Evolutionary conservation across 2,113 vertebrate species (phyloP), one percentile per base, ranked within the genome.

Genomic region (Catharus fuscescens): DNA sequence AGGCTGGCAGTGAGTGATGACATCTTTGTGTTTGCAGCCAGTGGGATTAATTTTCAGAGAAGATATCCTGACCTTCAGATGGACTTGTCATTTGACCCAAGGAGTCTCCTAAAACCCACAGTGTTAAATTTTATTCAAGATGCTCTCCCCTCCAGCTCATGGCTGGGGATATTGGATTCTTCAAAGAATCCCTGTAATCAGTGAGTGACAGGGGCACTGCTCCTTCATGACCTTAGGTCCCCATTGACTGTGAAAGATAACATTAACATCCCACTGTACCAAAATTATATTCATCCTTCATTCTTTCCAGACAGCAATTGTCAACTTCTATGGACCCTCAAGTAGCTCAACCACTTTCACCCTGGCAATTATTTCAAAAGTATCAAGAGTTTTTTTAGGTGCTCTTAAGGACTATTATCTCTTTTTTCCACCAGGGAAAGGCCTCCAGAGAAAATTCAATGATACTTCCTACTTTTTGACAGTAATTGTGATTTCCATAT

Each of bases 351-450:
- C 8, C 29, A 45, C 31, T 72, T 90, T 86, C 14, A 44, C 18
- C 13, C 69, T 21, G 20, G 38, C 69, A 91, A 86, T 93, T 92
- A 87, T 72, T 90, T 92, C 56, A 80, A 76, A 86, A 83, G 23
- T 14, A 72, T 85, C 57, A 61, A 86, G 44, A 88, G 38, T 18
- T 73, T 72, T 69, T 93, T 93, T 88, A 88, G 76, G 76, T 86
- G 54, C 81, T 64, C 14, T 93, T 94, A 89, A 91, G 21, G 34
- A 59, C 91, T 94, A 78, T 94, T 91, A 82, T 40, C 74, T 50
- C 28, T 31, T 48, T 60, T 95, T 92, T 74, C 36, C 20, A 71
- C 59, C 32, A 74, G 31, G 19, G 32, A 80, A 93, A 72, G 48
- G 5, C 31, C 11, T 66, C 52, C 74, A 81, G 70, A 56, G 56